Base-by-base conservation (phyloP, 2,888 invertebrate species). In the Smittia aterrima region DNA sequence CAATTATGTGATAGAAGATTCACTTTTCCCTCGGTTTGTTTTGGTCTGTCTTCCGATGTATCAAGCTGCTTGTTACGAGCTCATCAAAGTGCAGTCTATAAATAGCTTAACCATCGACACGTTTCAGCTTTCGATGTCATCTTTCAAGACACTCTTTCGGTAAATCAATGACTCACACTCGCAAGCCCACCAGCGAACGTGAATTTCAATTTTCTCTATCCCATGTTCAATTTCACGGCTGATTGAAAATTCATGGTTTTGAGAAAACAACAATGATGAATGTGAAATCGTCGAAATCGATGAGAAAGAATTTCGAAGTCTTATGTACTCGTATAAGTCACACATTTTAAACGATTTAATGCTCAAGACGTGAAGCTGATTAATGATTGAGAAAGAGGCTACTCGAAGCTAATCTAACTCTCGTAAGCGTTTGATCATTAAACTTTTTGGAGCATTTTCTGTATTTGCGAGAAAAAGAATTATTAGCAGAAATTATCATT, bases 181-280 rank as follows among this genome's bases (percentile, higher is more conserved):
- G n/a, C 47, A 20, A 16, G 38, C 72, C 38, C 62, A 62, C 58
- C 54, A 47, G 16, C 58, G 18, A 71, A 54, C 1, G 54, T 27
- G 38, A 71, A 71, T 71, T 71, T 71, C 70, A 27, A 27, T 32
- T 66, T 32, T 71, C 70, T 27, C n/a, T n/a, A 68, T 71, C 58
- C n/a, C 18, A 71, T 38, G 53, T 74, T 74, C 74, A 74, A 74
- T 74, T 74, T 74, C 74, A 74, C 25, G 66, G 32, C 64, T 64
- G 74, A 74, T 74, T 66, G 74, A 64, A 27, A 66, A 47, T 25
- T 53, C 53, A 47, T 20, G 41, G 40, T 22, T 58, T 22, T 22
- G 3, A 58, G n/a, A n/a, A 9, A 58, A 22, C 58, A 58, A 58
- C 58, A 58, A 58, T 58, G 58, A 22, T 58, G 58, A 58, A 58